Evolutionary conservation across 2,888 invertebrate genomes (phyloP).

Genomic region (Euplexia lucipara): DNA sequence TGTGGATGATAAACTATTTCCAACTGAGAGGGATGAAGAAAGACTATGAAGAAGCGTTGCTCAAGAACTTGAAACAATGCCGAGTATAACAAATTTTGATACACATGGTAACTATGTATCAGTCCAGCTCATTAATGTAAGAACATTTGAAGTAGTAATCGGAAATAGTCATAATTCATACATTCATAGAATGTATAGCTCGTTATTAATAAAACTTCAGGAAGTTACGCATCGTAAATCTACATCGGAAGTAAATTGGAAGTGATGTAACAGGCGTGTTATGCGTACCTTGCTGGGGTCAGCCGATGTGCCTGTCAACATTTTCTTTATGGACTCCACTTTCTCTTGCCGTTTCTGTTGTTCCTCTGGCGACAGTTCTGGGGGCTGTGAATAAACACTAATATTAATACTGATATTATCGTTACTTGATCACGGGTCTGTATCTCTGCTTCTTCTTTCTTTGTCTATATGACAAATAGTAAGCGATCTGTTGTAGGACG

Average conservation of each 20-base stretch:
- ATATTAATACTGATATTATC: too few species aligned
- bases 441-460: too few species aligned
- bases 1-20: slow-evolving; percentile 35
- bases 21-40: slow-evolving; percentile 34
- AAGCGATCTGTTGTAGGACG: too few species aligned
- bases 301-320: slow-evolving; percentile 94
- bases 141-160: slow-evolving; percentile 33
- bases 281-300: slow-evolving; percentile 85
- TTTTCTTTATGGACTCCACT: slow-evolving; percentile 97
- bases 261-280: slow-evolving; percentile 34
- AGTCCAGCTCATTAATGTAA: slow-evolving; percentile 27
- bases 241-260: slow-evolving; percentile 45
- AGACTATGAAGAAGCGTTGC: slow-evolving; percentile 55
- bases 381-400: slow-evolving; percentile 88
- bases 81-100: slow-evolving; percentile 9
- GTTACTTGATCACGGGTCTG: too few species aligned
- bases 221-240: slow-evolving; percentile 56
- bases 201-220: slow-evolving; percentile 45
- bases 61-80: slow-evolving; percentile 10
- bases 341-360: slow-evolving; percentile 96
- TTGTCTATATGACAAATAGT: too few species aligned
- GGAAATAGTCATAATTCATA: slow-evolving; percentile 57
- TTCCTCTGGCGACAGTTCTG: slow-evolving; percentile 96
- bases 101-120: slow-evolving; percentile 9
- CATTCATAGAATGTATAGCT: slow-evolving; percentile 51